Conservation (phyloP, 1,140 invertebrate genomes). For the Lepidurus packardi region DNA sequence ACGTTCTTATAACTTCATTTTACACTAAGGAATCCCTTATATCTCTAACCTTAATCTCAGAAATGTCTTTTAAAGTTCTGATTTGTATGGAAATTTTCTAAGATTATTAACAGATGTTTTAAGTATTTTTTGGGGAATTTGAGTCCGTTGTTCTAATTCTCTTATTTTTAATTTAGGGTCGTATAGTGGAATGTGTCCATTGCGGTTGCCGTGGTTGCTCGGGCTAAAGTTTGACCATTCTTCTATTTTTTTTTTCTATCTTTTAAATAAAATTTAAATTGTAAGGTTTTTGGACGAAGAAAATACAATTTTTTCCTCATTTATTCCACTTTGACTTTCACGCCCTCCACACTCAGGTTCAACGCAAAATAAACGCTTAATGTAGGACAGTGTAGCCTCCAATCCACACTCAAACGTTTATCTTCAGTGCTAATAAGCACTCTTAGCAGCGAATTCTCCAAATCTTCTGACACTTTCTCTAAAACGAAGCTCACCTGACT, state of each 20-base stretch:
- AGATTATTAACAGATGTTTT: not conserved
- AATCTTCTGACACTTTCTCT: not conserved
- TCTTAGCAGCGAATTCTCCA: not conserved
- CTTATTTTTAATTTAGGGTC: constrained; percentile 56
- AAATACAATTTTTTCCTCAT: not conserved
- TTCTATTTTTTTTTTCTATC: constrained; percentile 24
- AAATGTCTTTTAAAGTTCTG: not conserved
- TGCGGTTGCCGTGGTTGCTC: constrained; percentile 96
- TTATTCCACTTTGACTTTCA: constrained; percentile 4
- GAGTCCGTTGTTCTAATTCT: constrained; percentile 23
- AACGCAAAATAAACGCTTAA: constrained; percentile 3
- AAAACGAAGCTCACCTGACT: not conserved
- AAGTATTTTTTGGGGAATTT: not conserved
- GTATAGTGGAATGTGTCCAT: constrained; percentile 95
- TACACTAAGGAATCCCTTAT: not conserved
- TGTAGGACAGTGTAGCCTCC: not conserved
- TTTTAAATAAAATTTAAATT: constrained; percentile 26
- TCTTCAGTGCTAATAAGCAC: not conserved
- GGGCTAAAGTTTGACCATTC: constrained; percentile 49
- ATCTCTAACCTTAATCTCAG: not conserved
- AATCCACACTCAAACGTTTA: constrained; percentile 29
- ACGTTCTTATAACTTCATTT: constrained; percentile 10
- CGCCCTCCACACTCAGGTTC: not conserved
- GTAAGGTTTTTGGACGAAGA: not conserved
- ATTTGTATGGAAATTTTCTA: not conserved